These are phyloP conservation scores for Mobula hypostoma DNA, from an alignment of 2,113 vertebrate genomes.

Conservation along the genomic window DNA sequence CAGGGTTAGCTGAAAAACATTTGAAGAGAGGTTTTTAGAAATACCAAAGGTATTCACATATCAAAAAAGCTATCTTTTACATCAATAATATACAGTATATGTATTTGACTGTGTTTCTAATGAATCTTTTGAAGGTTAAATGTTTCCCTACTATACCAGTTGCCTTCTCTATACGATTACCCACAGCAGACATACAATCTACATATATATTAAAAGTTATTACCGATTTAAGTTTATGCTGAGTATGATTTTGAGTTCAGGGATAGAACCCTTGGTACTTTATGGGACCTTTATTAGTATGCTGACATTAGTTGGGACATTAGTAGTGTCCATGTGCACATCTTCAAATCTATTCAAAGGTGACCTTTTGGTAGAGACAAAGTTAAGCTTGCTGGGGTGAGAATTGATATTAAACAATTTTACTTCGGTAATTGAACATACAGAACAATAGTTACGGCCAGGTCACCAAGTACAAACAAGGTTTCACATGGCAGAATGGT, in stretches of 20 bases:
- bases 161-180: neutral
- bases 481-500: too few relatives aligned
- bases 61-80: neutral
- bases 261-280: neutral
- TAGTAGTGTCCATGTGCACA: neutral
- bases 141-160: neutral
- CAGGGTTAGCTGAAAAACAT: conserved; percentile 8
- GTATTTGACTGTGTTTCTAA: conserved; percentile 7
- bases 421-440: neutral
- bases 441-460: neutral
- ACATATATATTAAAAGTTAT: neutral
- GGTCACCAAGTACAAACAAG: neutral
- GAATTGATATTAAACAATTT: neutral
- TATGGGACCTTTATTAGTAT: neutral
- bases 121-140: conserved; percentile 19
- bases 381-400: neutral
- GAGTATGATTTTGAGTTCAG: neutral
- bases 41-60: neutral
- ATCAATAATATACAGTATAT: conserved; percentile 14
- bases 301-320: neutral
- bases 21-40: neutral
- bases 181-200: neutral
- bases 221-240: neutral
- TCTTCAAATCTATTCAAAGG: neutral
- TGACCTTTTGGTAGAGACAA: too few relatives aligned